These are phyloP conservation scores for Hormaphis cornu DNA, from an alignment of 1,140 invertebrate genomes.

Conservation along the genomic window DNA sequence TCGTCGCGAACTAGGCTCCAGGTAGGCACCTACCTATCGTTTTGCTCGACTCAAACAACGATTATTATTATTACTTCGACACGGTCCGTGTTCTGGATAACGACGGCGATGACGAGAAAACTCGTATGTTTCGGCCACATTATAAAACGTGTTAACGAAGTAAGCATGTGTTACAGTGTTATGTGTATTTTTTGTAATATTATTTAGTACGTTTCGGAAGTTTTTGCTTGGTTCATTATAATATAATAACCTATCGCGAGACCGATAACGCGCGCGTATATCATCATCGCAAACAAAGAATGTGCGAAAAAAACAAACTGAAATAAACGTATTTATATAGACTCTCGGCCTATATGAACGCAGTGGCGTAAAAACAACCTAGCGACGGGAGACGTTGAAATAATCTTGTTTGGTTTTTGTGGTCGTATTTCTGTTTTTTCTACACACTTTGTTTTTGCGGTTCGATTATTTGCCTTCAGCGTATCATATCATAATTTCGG, in stretches of 20 bases:
- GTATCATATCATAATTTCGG: too few relatives aligned
- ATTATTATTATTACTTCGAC: conserved; percentile 19
- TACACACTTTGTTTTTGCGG: not conserved
- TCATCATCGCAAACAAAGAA: not conserved
- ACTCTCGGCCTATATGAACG: too few relatives aligned
- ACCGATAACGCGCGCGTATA: too few relatives aligned
- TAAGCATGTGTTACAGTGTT: not conserved
- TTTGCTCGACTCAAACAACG: too few relatives aligned
- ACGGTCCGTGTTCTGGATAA: conserved; percentile 22
- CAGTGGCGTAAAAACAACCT: not conserved
- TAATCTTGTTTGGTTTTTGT: conserved; percentile 6
- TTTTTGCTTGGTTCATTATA: conserved; percentile 8
- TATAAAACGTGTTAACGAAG: not conserved
- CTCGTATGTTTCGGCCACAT: not conserved
- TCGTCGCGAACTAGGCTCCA: not conserved
- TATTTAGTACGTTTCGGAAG: not conserved
- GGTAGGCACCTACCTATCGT: too few relatives aligned
- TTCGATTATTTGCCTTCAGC: not conserved
- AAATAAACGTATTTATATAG: too few relatives aligned
- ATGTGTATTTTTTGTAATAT: not conserved
- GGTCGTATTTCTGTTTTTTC: not conserved
- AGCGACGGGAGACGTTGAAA: conserved; percentile 23
- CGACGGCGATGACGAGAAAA: conserved; percentile 5
- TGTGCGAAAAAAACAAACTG: not conserved
- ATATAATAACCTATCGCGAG: too few relatives aligned